These are phyloP conservation scores for Notothenia coriiceps DNA, from an alignment of 2,113 vertebrate genomes.

Conservation along the genomic window DNA sequence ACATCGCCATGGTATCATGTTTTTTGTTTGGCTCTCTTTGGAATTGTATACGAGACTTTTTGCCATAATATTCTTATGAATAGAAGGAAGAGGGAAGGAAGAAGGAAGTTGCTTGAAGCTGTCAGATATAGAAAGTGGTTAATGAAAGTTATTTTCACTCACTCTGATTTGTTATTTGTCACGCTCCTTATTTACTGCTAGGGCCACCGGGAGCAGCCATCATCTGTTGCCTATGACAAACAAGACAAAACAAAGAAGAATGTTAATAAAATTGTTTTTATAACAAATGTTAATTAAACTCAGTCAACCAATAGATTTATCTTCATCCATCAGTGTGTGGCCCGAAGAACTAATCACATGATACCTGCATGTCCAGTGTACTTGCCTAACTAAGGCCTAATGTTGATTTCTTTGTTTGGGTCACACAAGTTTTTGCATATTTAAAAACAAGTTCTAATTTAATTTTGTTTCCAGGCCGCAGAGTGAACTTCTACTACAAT, in stretches of 20 bases:
- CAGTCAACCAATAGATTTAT: neutral
- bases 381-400: no score
- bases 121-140: neutral
- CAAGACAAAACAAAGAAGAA: conserved; percentile 3
- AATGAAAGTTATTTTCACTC: conserved; percentile 28
- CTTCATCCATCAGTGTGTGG: no score
- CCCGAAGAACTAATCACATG: no score
- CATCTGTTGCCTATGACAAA: conserved; percentile 78
- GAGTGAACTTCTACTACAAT: no score
- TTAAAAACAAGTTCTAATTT: no score
- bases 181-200: conserved; percentile 75
- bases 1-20: neutral
- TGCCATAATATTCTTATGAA: neutral
- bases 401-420: no score
- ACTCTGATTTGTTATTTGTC: conserved; percentile 43
- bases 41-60: neutral
- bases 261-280: neutral
- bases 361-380: no score
- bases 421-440: no score
- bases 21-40: neutral
- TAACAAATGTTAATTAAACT: neutral
- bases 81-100: neutral
- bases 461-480: no score
- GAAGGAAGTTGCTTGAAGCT: neutral
- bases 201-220: conserved; percentile 73